These are phyloP conservation scores for Calyptommatus sinebrachiatus DNA, from an alignment of 2,113 vertebrate genomes.

Conservation along the genomic window DNA sequence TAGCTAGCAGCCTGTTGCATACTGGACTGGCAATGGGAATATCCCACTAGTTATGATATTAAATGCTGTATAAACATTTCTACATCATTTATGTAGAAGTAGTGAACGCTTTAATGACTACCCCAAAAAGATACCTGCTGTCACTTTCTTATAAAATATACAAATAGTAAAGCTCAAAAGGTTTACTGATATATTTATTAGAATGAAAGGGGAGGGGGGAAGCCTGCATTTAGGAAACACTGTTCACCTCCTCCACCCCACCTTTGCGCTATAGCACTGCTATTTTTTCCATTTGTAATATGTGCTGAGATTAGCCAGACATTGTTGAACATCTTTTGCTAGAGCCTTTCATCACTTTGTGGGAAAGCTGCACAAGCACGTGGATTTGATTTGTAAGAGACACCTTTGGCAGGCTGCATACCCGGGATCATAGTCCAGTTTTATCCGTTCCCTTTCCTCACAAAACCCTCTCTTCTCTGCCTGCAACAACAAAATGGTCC, in stretches of 20 bases:
- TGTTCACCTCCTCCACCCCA: not conserved
- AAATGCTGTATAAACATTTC: too few species aligned
- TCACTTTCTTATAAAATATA: too few species aligned
- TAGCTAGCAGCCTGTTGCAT: too few species aligned
- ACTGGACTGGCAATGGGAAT: too few species aligned
- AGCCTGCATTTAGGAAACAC: too few species aligned
- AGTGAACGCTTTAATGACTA: too few species aligned
- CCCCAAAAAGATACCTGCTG: too few species aligned
- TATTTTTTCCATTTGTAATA: not conserved
- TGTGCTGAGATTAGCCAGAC: not conserved
- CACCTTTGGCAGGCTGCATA: not conserved
- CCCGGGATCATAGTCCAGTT: not conserved
- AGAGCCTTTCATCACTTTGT: not conserved
- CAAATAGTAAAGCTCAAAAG: too few species aligned
- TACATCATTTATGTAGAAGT: too few species aligned
- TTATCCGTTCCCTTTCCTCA: conserved; percentile 11
- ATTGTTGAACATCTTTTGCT: not conserved
- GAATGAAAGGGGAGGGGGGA: too few species aligned
- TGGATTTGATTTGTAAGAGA: not conserved
- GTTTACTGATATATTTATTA: too few species aligned
- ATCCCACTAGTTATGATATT: too few species aligned
- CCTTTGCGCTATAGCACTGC: not conserved
- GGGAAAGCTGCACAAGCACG: not conserved
- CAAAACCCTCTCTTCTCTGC: not conserved
- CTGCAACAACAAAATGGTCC: not conserved